A percentile compares a stretch with the other conserved stretches of the same genome.
Conservation (phyloP, 2,113 vertebrate species). For the Rostratula benghalensis region DNA sequence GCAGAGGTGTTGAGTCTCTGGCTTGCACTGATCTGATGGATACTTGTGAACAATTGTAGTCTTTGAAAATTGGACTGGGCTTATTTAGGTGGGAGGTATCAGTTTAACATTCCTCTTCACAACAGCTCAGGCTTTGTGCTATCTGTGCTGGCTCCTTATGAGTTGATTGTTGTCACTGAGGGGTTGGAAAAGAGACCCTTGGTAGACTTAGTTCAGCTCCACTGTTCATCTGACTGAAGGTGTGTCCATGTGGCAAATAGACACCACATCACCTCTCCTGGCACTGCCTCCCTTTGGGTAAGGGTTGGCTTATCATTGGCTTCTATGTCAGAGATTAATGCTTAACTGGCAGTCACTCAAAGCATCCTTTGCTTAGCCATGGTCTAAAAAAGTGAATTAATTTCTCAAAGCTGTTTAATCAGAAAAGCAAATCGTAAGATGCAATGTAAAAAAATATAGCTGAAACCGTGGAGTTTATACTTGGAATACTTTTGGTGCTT, state of each 20-base stretch:
- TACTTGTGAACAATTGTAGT: background rate
- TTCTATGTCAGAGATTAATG: background rate
- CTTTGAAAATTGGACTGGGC: background rate
- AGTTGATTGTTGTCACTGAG: background rate
- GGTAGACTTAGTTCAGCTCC: background rate
- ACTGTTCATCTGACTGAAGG: background rate
- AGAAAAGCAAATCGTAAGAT: background rate
- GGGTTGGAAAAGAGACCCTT: background rate
- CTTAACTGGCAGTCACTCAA: background rate
- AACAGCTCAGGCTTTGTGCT: background rate
- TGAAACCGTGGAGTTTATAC: rapidly evolving
- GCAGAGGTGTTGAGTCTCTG: background rate
- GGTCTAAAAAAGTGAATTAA: background rate
- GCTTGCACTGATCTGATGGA: background rate
- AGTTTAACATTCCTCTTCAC: background rate
- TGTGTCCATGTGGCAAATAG: background rate
- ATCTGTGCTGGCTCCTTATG: background rate
- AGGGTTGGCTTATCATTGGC: too few species aligned
- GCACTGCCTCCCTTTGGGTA: background rate
- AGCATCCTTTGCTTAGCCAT: background rate
- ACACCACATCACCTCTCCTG: rapidly evolving
- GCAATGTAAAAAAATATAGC: background rate
- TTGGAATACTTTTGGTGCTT: background rate
- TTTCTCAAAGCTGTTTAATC: background rate
- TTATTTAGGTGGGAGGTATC: background rate